phyloP scores from a whole-genome alignment of 2,888 invertebrate genomes.

The Tetranychus truncatus region DNA sequence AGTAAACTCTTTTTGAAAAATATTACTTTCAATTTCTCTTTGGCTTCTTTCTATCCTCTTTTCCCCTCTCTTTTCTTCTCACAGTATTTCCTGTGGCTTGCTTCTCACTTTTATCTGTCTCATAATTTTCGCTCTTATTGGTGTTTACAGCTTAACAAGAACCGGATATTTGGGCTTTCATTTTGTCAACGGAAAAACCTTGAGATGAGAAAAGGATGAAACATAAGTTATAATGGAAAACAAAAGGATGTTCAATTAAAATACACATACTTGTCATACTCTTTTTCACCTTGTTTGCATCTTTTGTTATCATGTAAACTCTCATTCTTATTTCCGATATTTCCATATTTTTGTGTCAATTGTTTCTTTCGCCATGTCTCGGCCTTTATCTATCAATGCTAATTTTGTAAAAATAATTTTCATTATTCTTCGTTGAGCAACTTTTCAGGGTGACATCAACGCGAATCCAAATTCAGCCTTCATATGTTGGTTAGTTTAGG shows the following conservation, averaged over 20 bases:
- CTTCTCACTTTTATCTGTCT: conserved; percentile 11
- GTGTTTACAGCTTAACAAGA: background rate
- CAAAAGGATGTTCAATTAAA: conserved; percentile 22
- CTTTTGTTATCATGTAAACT: conserved; percentile 19
- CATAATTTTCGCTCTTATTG: conserved; percentile 22
- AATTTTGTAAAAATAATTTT: too few species aligned
- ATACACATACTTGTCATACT: conserved; percentile 16
- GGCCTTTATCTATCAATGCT: too few species aligned
- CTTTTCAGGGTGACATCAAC: too few species aligned
- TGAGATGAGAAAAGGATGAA: conserved; percentile 8
- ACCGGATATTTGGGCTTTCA: conserved; percentile 12
- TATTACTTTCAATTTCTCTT: background rate
- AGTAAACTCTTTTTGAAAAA: conserved; percentile 4
- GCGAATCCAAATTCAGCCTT: too few species aligned
- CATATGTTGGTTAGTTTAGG: too few species aligned
- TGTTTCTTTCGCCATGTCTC: too few species aligned
- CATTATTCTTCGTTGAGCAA: too few species aligned
- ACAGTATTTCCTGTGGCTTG: conserved; percentile 14
- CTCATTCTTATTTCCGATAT: background rate
- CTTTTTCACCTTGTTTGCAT: conserved; percentile 9
- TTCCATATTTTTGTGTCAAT: too few species aligned
- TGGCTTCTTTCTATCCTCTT: background rate
- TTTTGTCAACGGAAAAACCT: background rate
- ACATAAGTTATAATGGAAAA: conserved; percentile 2
- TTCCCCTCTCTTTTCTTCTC: conserved; percentile 20